These are phyloP conservation scores for Tetramorium bicarinatum DNA, from an alignment of 2,888 invertebrate species.

Conservation along the genomic window DNA sequence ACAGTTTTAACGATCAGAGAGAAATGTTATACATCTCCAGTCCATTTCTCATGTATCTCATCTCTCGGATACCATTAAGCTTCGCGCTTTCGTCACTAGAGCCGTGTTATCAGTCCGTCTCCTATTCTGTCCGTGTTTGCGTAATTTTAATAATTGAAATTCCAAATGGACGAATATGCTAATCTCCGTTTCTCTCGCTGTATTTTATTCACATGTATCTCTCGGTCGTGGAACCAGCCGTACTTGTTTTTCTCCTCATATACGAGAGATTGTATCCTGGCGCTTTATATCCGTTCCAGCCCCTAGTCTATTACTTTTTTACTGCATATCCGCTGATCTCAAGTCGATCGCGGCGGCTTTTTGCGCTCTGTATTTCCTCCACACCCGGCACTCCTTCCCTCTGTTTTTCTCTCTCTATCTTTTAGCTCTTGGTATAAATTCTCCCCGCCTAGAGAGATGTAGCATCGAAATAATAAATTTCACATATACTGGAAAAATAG, in stretches of 20 bases:
- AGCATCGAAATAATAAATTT: constrained; percentile 33
- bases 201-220: constrained; percentile 24
- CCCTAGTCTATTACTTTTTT: constrained; percentile 56
- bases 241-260: constrained; percentile 30
- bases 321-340: constrained; percentile 63
- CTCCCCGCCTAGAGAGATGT: no score
- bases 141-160: constrained; percentile 42
- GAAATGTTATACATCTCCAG: constrained; percentile 17
- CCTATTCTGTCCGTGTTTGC: constrained; percentile 12
- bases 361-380: constrained; percentile 18
- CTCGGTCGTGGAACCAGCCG: neutral
- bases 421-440: constrained; percentile 7
- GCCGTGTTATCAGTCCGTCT: constrained; percentile 16
- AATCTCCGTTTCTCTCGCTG: constrained; percentile 25
- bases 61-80: neutral
- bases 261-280: constrained; percentile 44
- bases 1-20: constrained; percentile 38
- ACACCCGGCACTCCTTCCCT: neutral
- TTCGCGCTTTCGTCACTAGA: neutral
- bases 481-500: neutral
- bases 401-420: constrained; percentile 2
- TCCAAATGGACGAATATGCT: constrained; percentile 40
- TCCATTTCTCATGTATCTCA: constrained; percentile 1
- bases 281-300: constrained; percentile 49
- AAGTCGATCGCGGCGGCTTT: constrained; percentile 24